These are phyloP conservation scores for Phaenicophaeus curvirostris DNA, from an alignment of 2,797 vertebrate genomes.

Conservation along the genomic window DNA sequence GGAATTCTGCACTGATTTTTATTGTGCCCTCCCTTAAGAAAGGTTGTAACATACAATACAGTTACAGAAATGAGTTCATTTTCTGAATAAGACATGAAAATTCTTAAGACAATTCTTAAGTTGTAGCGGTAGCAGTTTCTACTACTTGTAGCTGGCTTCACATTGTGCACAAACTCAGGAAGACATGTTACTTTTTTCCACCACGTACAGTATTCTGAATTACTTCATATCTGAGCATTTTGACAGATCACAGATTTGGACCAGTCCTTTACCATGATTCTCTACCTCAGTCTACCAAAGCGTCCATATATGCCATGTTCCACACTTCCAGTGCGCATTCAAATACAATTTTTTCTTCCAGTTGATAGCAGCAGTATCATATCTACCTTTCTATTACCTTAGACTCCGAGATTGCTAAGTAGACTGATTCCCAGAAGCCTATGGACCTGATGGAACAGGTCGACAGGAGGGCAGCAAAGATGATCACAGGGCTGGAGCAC, in stretches of 20 bases:
- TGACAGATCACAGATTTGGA: background rate
- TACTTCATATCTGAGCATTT: background rate
- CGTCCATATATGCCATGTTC: background rate
- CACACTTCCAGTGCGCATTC: background rate
- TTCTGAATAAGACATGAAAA: background rate
- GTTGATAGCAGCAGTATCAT: accelerated
- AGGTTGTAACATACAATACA: background rate
- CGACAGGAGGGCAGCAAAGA: too few relatives aligned
- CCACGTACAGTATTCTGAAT: background rate
- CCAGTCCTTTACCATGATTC: background rate
- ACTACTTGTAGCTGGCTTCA: background rate
- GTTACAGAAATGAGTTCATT: background rate
- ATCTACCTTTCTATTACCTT: background rate
- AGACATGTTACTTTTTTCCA: background rate
- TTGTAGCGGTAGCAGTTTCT: background rate
- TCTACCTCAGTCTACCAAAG: background rate
- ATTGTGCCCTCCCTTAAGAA: background rate
- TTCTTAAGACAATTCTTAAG: background rate
- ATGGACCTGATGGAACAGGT: accelerated
- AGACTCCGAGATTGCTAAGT: background rate
- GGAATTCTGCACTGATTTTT: background rate
- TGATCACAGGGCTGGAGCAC: too few relatives aligned
- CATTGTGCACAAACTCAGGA: background rate
- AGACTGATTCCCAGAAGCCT: background rate
- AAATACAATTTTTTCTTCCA: background rate